A percentile compares a stretch with the other conserved stretches of the same genome.
phyloP scores from a whole-genome alignment of 2,888 invertebrate genomes.

The Ophion ellenae region DNA sequence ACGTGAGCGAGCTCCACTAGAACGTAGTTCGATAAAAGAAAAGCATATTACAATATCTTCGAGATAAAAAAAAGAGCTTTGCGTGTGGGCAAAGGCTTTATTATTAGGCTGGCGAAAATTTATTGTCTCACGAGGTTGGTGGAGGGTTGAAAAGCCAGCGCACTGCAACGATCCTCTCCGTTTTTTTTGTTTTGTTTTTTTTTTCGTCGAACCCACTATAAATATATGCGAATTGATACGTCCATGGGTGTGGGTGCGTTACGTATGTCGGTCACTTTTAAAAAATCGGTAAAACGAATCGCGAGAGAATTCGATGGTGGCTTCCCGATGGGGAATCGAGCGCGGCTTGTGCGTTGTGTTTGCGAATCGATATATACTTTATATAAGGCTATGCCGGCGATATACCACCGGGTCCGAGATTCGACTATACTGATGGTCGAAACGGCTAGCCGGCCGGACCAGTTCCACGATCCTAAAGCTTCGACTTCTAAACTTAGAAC shows the following conservation, averaged over 20 bases:
- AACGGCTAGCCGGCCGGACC: conserved; percentile 68
- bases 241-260: background rate
- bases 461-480: conserved; percentile 69
- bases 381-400: conserved; percentile 61
- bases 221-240: conserved; percentile 1
- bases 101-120: conserved; percentile 12
- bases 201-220: background rate
- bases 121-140: conserved; percentile 28
- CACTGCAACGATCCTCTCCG: conserved; percentile 26
- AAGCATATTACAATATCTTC: background rate
- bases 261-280: conserved; percentile 7
- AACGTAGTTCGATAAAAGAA: background rate
- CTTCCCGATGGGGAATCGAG: too few relatives aligned
- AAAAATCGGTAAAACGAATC: conserved; percentile 31
- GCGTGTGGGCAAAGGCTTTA: background rate
- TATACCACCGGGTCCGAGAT: conserved; percentile 73
- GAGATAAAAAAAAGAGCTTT: background rate
- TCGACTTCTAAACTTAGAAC: conserved; percentile 79
- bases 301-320: conserved; percentile 34
- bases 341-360: conserved; percentile 7
- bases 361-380: conserved; percentile 44
- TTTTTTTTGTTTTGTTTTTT: conserved; percentile 8
- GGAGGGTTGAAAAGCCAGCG: conserved; percentile 7
- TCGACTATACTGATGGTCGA: conserved; percentile 75
- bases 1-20: background rate